These are phyloP conservation scores for Phaethornis superciliosus DNA, from an alignment of 2,113 vertebrate genomes.

Conservation along the genomic window DNA sequence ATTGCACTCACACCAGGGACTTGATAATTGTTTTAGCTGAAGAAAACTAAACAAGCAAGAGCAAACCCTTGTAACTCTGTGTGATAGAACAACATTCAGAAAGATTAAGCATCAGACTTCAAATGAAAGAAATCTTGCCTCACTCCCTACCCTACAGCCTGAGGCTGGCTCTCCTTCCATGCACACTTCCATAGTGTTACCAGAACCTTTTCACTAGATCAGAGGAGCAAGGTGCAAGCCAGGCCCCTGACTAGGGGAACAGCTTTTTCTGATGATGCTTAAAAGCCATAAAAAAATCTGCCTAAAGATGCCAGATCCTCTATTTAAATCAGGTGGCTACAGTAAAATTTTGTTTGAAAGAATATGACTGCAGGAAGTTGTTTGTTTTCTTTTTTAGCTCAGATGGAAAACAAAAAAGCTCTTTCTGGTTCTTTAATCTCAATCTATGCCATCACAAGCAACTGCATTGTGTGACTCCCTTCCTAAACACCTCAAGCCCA, in stretches of 20 bases:
- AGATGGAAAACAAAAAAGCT: background rate
- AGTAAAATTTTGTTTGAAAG: background rate
- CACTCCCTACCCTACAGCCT: background rate
- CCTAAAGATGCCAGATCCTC: background rate
- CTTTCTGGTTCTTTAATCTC: background rate
- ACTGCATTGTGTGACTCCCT: background rate
- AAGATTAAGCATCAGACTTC: background rate
- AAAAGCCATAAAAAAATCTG: background rate
- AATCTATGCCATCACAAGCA: background rate
- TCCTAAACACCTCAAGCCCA: background rate
- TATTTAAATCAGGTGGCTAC: background rate
- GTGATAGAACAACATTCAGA: background rate
- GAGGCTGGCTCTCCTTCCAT: background rate
- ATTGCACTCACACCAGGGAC: background rate
- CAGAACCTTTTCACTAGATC: background rate
- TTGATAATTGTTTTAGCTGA: conserved; percentile 19
- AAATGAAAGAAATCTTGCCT: background rate
- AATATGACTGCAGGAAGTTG: background rate
- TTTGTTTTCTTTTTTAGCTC: background rate
- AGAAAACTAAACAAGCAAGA: background rate
- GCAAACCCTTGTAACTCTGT: background rate
- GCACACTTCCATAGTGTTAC: background rate
- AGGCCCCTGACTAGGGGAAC: background rate
- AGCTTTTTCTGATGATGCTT: background rate
- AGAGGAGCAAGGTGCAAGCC: background rate